Base-by-base conservation (phyloP, 2,797 vertebrate species). In the Falco naumanni region DNA sequence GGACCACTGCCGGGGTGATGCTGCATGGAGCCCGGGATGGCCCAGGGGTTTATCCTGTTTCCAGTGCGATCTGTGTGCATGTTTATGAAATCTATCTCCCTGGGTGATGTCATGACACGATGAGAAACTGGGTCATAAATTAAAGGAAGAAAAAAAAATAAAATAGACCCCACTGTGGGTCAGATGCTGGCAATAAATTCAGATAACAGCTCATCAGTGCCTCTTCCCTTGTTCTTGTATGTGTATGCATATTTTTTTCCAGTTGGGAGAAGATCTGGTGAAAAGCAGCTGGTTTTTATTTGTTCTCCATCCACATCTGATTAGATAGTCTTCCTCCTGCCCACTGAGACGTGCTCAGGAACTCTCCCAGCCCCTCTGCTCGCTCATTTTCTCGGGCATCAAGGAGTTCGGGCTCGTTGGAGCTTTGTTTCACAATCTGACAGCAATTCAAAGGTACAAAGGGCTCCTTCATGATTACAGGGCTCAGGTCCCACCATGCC, bases 171-270 rank as follows among this genome's bases (percentile, higher is more conserved):
- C 96, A 96, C 75, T 95, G 83, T 74, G 94, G 97, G 94, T 97
- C 96, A 96, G 93, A 97, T 96, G 93, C 93, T 96, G 96, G 96
- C 95, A 97, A 87, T 97, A 96, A 97, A 97, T 97, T 95, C 94
- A 95, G 95, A 97, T 96, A 97, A 96, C 95, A 96, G 96, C 89
- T 97, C 95, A 96, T 97, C 93, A 97, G 86, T 93, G 91, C 92
- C 65, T 96, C 90, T 87, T 92, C 81, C 54, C 92, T 92, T 92
- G 75, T 92, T 95, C 90, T 94, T 88, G 83, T 80, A 39, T 80
- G 80, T 85, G 92, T 95, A 64, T 81, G 94, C 82, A 83, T 65
- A 94, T 93, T 94, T 87, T 93, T 94, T 80, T 84, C 64, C 81
- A 85, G 37, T 12, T 93, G 85, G 94, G 94, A 97, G 89, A 95